phyloP scores from a whole-genome alignment of 2,797 vertebrate species.

The Hyperoplus lanceolatus region DNA sequence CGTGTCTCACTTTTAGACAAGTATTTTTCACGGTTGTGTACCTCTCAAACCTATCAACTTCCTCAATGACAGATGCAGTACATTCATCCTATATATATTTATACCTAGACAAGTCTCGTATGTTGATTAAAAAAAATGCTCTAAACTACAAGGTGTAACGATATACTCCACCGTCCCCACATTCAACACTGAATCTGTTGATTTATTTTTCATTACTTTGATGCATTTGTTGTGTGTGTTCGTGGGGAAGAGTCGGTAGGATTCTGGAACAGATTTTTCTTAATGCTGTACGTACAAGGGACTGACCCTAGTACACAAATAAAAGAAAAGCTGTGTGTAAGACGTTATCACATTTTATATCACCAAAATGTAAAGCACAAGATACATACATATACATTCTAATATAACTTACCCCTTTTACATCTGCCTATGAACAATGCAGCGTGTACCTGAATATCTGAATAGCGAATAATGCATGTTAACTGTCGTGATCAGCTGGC shows the following conservation, averaged over 20 bases:
- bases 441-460: not conserved
- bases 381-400: too few relatives aligned
- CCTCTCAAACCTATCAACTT: conserved; percentile 44
- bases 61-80: conserved; percentile 10
- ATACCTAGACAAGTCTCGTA: conserved; percentile 14
- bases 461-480: not conserved
- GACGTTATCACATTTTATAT: not conserved
- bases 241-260: not conserved
- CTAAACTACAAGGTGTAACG: conserved; percentile 14
- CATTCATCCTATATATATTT: conserved; percentile 19
- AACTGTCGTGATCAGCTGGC: too few relatives aligned
- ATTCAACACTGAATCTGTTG: conserved; percentile 19
- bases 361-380: not conserved
- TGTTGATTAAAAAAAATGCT: conserved; percentile 34
- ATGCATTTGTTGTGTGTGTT: conserved; percentile 20
- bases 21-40: conserved; percentile 50
- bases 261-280: conserved; percentile 6
- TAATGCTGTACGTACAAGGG: not conserved
- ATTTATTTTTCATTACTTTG: conserved; percentile 39
- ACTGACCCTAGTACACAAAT: not conserved
- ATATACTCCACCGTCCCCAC: not conserved
- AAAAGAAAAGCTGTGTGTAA: not conserved
- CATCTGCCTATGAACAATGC: not conserved
- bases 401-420: not conserved
- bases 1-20: conserved; percentile 48